Evolutionary conservation across 2,797 vertebrate species (phyloP).

Genomic region (Coluber constrictor): DNA sequence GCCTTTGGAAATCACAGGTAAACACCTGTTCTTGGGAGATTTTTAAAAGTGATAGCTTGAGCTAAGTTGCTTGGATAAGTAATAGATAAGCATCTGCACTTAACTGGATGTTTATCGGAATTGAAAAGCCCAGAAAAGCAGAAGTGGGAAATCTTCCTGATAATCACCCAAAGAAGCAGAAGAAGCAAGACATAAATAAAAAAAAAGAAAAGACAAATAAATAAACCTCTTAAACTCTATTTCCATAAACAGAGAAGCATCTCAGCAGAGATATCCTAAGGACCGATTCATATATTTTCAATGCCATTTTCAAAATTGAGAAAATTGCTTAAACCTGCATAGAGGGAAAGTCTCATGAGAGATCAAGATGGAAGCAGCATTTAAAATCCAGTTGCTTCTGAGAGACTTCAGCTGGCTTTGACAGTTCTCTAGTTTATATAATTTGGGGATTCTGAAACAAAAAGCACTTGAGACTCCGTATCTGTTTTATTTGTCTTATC

Average conservation of each 20-base stretch:
- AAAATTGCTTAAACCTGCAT: not conserved
- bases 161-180: not conserved
- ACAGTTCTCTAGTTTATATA: not conserved
- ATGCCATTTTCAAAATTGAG: not conserved
- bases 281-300: not conserved
- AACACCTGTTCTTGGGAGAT: conserved; percentile 22
- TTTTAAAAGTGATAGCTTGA: conserved; percentile 32
- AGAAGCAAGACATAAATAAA: not conserved
- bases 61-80: conserved; percentile 21
- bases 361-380: not conserved
- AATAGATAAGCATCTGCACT: conserved; percentile 27
- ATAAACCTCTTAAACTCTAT: not conserved
- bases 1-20: conserved; percentile 4
- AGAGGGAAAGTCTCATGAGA: not conserved
- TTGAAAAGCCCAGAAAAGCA: conserved; percentile 18
- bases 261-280: not conserved
- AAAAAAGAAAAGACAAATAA: not conserved
- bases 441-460: not conserved
- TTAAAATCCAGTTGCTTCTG: no score
- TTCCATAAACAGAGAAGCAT: not conserved
- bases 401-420: not conserved
- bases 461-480: not conserved
- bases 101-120: conserved; percentile 35
- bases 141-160: conserved; percentile 21
- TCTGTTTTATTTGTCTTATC: not conserved